Base-by-base conservation (phyloP, 2,113 vertebrate genomes). In the Sylvietta virens region DNA sequence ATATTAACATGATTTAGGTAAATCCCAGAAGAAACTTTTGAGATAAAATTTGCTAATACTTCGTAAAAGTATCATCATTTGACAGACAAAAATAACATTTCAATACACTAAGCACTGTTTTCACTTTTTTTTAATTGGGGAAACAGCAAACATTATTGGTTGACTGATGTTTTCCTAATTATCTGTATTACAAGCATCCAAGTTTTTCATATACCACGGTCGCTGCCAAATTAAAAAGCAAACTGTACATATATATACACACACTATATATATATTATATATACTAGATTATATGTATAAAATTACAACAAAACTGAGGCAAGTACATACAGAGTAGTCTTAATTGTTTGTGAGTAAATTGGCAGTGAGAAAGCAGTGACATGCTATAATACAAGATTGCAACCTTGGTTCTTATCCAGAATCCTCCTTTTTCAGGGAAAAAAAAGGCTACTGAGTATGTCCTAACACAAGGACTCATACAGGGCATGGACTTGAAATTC, bases 121-220 rank as follows among this genome's bases (percentile, higher is more conserved):
- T 44, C 14, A 13, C 44, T 51, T 10, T 81, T 50, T 60, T 53
- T 66, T 21, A 13, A 27, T 5, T 13, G 13, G 17, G 6, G 9
- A 31, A 18, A 71, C 77, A 40, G 7, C 7, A 1, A 2, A 0
- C 6, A 22, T 21, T 77, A 22, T 19, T 54, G 2, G 1, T 28
- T 86, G n/a, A 56, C 11, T 24, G 28, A 56, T 48, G 4, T 15
- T 86, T 60, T 57, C n/a, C 14, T 56, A 19, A 35, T 31, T 60
- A 33, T 56, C 17, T 60, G 19, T 14, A 42, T 88, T 65, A 53
- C 16, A 74, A 21, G 6, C 4, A 61, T 37, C 40, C 37, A 65
- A 48, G 24, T 26, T 77, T 66, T 90, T 57, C 8, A 26, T 31
- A 39, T 9, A 53, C 1, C 31, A 45, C 12, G 30, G 10, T 11